phyloP scores from a whole-genome alignment of 1,140 invertebrate genomes.

The Drosophila funebris region DNA sequence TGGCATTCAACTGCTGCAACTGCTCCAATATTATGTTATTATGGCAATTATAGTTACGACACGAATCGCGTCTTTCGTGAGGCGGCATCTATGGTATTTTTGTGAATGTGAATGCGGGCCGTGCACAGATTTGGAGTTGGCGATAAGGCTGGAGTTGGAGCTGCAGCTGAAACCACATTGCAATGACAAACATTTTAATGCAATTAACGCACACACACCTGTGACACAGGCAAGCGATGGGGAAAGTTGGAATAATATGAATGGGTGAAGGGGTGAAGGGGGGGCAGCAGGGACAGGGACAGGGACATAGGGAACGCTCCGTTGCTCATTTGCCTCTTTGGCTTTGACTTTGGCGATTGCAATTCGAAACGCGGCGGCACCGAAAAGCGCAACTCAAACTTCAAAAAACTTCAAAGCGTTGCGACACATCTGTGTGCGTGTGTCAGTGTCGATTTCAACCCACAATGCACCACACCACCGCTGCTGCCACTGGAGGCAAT shows the following conservation, averaged over 20 bases:
- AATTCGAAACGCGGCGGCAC: slow-evolving; percentile 51
- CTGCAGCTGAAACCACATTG: slow-evolving; percentile 46
- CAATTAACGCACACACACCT: slow-evolving; percentile 65
- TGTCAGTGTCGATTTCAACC: slow-evolving; percentile 72
- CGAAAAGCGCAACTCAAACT: slow-evolving; percentile 46
- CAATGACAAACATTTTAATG: slow-evolving; percentile 83
- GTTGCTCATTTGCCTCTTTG: slow-evolving; percentile 66
- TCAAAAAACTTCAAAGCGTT: slow-evolving; percentile 68
- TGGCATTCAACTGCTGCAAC: not conserved
- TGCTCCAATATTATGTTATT: slow-evolving; percentile 77
- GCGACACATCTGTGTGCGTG: slow-evolving; percentile 59
- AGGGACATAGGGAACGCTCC: slow-evolving; percentile 11
- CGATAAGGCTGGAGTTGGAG: slow-evolving; percentile 35
- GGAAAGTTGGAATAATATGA: no score
- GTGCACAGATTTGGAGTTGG: slow-evolving; percentile 28
- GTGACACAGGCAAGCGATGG: slow-evolving; percentile 25
- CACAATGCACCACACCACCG: slow-evolving; percentile 34
- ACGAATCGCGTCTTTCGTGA: slow-evolving; percentile 45
- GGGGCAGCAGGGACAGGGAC: not conserved
- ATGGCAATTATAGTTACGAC: slow-evolving; percentile 81
- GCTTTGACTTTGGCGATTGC: slow-evolving; percentile 18
- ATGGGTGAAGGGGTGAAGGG: not conserved
- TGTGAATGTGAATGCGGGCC: no score
- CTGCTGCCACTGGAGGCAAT: slow-evolving; percentile 3
- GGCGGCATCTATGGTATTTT: slow-evolving; percentile 79